A percentile compares a stretch with the other conserved stretches of the same genome.
These are phyloP conservation scores for Conops quadrifasciatus DNA, from an alignment of 2,888 invertebrate species.

Conservation along the genomic window DNA sequence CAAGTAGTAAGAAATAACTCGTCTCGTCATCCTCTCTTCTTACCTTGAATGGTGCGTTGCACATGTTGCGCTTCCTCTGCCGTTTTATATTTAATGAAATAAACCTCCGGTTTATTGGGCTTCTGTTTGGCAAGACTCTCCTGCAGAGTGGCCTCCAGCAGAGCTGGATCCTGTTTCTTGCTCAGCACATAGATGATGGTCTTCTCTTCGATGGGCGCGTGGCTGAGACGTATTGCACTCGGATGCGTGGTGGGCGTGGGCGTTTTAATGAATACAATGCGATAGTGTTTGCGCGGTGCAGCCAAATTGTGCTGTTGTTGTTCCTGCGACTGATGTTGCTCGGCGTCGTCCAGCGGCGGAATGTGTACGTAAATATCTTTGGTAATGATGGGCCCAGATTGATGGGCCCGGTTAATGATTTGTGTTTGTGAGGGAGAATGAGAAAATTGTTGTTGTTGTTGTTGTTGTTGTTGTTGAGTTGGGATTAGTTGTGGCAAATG, in stretches of 20 bases:
- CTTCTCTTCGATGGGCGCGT: slow-evolving; percentile 61
- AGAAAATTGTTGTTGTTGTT: slow-evolving; percentile 31
- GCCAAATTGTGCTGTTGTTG: slow-evolving; percentile 45
- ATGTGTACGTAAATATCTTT: slow-evolving; percentile 64
- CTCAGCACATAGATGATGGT: slow-evolving; percentile 64
- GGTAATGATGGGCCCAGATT: slow-evolving; percentile 52
- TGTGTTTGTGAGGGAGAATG: slow-evolving; percentile 30
- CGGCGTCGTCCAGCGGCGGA: slow-evolving; percentile 60
- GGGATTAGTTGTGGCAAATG: slow-evolving; percentile 40
- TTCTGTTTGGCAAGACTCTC: slow-evolving; percentile 54
- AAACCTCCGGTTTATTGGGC: slow-evolving; percentile 64
- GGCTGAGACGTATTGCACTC: slow-evolving; percentile 52
- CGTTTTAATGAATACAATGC: slow-evolving; percentile 64
- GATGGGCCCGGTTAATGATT: slow-evolving; percentile 5
- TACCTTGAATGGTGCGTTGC: slow-evolving; percentile 64
- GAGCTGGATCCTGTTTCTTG: slow-evolving; percentile 60
- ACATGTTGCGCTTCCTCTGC: slow-evolving; percentile 64
- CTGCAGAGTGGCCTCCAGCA: slow-evolving; percentile 58
- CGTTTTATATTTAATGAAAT: slow-evolving; percentile 65
- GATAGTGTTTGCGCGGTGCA: slow-evolving; percentile 62
- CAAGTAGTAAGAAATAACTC: too few relatives aligned
- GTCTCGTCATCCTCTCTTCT: slow-evolving; percentile 15
- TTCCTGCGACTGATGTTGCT: slow-evolving; percentile 37
- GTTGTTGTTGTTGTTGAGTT: slow-evolving; percentile 30
- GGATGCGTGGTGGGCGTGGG: slow-evolving; percentile 53